Percentiles rank a stretch among this genome's conserved stretches.
Evolutionary conservation across 1,140 invertebrate species (phyloP).

Genomic region (Achroia grisella): DNA sequence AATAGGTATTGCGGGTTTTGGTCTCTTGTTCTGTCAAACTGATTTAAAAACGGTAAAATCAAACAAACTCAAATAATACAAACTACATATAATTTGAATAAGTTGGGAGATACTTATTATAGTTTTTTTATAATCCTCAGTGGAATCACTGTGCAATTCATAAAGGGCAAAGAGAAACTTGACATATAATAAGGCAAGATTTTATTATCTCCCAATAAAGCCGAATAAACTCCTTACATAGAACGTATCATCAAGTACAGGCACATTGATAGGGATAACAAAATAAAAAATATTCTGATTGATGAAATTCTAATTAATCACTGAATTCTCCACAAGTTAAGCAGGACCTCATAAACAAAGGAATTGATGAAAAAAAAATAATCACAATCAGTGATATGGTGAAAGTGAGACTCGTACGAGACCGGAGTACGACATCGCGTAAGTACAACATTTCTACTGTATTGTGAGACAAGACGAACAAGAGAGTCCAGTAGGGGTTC

Average conservation of each 20-base stretch:
- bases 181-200: constrained; percentile 59
- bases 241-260: constrained; percentile 40
- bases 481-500: constrained; percentile 40
- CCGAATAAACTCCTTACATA: constrained; percentile 45
- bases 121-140: background rate
- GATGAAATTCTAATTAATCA: constrained; percentile 70
- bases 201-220: constrained; percentile 66
- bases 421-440: constrained; percentile 28
- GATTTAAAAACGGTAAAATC: background rate
- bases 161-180: constrained; percentile 50
- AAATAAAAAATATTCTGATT: constrained; percentile 71
- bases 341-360: constrained; percentile 70
- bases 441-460: constrained; percentile 28
- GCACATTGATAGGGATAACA: constrained; percentile 66
- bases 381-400: constrained; percentile 44
- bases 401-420: constrained; percentile 19
- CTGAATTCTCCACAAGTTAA: constrained; percentile 66
- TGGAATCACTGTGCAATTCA: constrained; percentile 8
- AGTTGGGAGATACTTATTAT: no score
- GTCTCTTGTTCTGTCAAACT: constrained; percentile 39
- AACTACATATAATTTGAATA: no score
- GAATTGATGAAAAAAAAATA: constrained; percentile 56
- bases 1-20: constrained; percentile 20
- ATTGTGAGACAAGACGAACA: constrained; percentile 36
- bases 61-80: no score